Evolutionary conservation across 2,113 vertebrate genomes (phyloP), one percentile per base, ranked within the genome.

Genomic region (Sorex fumeus): DNA sequence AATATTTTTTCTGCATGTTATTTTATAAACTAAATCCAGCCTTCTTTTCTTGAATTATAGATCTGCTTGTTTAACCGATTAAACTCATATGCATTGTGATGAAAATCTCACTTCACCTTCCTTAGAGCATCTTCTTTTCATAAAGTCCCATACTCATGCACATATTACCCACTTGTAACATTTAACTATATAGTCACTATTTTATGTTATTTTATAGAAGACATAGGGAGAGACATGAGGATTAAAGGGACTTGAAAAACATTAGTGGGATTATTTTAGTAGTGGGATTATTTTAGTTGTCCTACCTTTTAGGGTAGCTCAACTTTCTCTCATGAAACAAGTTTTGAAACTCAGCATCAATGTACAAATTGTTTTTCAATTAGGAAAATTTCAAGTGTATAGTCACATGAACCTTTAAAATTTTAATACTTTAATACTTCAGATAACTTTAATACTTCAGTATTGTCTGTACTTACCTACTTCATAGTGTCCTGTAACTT

Each of bases 1-100:
- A 93, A 64, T 45, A 40, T 87, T 81, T 70, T 81, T 13, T 34
- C 25, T 85, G 4, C 25, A 60, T 12, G 36, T 0, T 79, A 11
- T 71, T 94, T 85, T n/a, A 47, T 88, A 90, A 78, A 84, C 12
- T 45, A 84, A 90, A 62, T 70, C 4, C 60, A 78, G 8, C 9
- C 45, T 88, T 12, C 10, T 27, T 53, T 69, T 81, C 75, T 34
- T 69, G 72, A 91, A 36, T 28, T 84, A 8, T 0, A 0, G 8
- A 7, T 16, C 45, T 76, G 4, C 0, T 18, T 25, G 81, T 71
- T 45, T 66, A 67, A 28, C 9, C 28, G 57, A 2, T 12, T 16
- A 60, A 74, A 10, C 3, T 15, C 9, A 0, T 11, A 85, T 64
- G 1, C 4, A 9, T 66, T 83, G 85, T 23, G 57, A 75, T 74